These are phyloP conservation scores for Hyposmocoma kahamanoa DNA, from an alignment of 1,140 invertebrate species.

Conservation along the genomic window DNA sequence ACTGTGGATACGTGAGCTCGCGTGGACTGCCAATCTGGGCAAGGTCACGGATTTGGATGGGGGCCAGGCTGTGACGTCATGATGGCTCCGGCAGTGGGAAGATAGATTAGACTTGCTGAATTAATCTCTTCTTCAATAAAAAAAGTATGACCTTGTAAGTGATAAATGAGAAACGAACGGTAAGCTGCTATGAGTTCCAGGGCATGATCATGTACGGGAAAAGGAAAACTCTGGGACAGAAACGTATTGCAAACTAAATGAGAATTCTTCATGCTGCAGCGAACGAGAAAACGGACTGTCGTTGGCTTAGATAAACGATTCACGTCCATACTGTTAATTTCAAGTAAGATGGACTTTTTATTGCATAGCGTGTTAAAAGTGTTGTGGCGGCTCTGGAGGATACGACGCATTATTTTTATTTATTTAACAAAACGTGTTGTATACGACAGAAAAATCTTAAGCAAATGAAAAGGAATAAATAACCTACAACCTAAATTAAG, in stretches of 20 bases:
- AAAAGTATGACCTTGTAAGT: constrained; percentile 2
- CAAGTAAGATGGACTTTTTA: not conserved
- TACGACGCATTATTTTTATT: too few relatives aligned
- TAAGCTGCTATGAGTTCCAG: not conserved
- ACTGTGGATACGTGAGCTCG: constrained; percentile 28
- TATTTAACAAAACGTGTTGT: too few relatives aligned
- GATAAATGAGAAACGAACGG: constrained; percentile 1
- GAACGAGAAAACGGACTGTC: not conserved
- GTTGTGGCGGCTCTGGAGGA: too few relatives aligned
- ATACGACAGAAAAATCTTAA: too few relatives aligned
- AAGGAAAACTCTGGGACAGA: not conserved
- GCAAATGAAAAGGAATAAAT: too few relatives aligned
- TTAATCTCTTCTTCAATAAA: not conserved
- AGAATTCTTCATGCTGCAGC: not conserved
- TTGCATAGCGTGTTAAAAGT: too few relatives aligned
- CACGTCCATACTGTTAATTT: not conserved
- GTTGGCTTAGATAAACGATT: not conserved
- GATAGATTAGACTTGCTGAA: not conserved
- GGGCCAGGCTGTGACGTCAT: constrained; percentile 26
- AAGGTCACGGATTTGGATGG: constrained; percentile 39
- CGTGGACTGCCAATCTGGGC: constrained; percentile 32
- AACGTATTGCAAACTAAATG: not conserved
- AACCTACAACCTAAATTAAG: too few relatives aligned
- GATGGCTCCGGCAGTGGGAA: constrained; percentile 7
- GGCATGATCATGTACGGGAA: not conserved